Evolutionary conservation across 2,888 invertebrate genomes (phyloP), one percentile per base, ranked within the genome.

Genomic region (Bombyx huttoni): DNA sequence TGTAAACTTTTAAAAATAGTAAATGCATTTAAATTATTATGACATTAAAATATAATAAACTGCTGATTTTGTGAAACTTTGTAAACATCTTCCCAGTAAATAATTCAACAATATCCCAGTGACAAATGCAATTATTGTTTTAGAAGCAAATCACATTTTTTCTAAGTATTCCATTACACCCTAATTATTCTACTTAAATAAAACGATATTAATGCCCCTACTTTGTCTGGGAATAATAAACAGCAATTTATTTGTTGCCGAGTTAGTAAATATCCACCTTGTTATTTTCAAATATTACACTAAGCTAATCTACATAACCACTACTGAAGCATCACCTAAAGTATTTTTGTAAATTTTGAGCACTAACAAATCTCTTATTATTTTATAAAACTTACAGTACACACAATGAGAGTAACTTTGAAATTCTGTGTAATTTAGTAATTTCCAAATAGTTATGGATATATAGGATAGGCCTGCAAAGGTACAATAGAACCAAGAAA

Each of bases 1-100:
- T 70, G 70, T 75, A 61, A 68, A 64, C 72, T 64, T 65, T 63
- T 70, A 71, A 68, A 70, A 75, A 69, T 82, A 81, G 63, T 83
- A 85, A 85, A 85, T 84, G 83, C 83, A 74, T 68, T 62, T 63
- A 61, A 47, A 51, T 33, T 49, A 35, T 14, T 51, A 40, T 40
- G 40, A 10, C 40, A 40, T 12, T 6, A 10, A 40, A 12, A 10
- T 6, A 40, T 1, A 10, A 40, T 10, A 40, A 6, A 40, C 40
- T 10, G 40, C 9, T 1, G 9, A 40, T 10, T 40, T 40, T 40
- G 3, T 10, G 7, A 40, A 8, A 40, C 24, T 24, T 24, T 24
- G 12, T 10, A 40, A 40, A 40, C 0, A 40, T 10, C 40, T 40
- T 40, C 40, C 8, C 40, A 10, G 40, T 10, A 40, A 10, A 40